Conservation (phyloP, 2,888 invertebrate genomes). For the Mythimna pallens region DNA sequence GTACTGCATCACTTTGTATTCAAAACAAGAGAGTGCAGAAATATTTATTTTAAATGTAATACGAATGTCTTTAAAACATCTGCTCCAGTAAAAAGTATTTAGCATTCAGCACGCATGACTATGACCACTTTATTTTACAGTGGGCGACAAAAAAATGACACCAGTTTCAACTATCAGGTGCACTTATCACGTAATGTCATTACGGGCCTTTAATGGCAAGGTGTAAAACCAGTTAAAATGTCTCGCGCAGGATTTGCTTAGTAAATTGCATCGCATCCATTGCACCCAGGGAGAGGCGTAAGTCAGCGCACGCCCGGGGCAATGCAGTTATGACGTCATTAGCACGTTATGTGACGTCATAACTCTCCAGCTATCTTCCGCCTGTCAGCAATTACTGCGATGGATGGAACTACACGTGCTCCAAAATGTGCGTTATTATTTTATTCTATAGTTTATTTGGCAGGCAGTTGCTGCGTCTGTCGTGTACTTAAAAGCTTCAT, state of each 20-base stretch:
- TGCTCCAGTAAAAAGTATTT: slow-evolving; percentile 47
- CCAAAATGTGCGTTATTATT: slow-evolving; percentile 82
- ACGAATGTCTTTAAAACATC: slow-evolving; percentile 33
- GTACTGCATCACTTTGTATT: slow-evolving; percentile 43
- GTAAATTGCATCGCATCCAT: slow-evolving; percentile 81
- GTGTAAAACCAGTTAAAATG: slow-evolving; percentile 73
- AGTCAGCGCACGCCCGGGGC: slow-evolving; percentile 79
- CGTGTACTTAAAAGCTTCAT: slow-evolving; percentile 54
- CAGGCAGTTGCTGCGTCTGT: slow-evolving; percentile 49
- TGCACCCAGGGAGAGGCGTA: slow-evolving; percentile 75
- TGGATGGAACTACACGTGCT: slow-evolving; percentile 83
- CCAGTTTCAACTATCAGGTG: slow-evolving; percentile 50
- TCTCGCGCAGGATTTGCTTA: slow-evolving; percentile 71
- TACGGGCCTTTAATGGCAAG: slow-evolving; percentile 63
- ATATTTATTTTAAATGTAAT: slow-evolving; percentile 48
- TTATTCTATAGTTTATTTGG: slow-evolving; percentile 68
- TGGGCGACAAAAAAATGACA: slow-evolving; percentile 55
- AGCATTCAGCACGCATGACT: slow-evolving; percentile 55
- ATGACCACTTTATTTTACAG: slow-evolving; percentile 55
- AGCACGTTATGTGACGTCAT: slow-evolving; percentile 88
- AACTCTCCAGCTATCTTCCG: slow-evolving; percentile 87
- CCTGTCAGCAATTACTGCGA: slow-evolving; percentile 87
- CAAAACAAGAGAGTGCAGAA: slow-evolving; percentile 36
- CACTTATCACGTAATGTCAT: slow-evolving; percentile 61
- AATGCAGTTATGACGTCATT: slow-evolving; percentile 90